These are phyloP conservation scores for Neodiprion pinetum DNA, from an alignment of 1,140 invertebrate species.

Conservation along the genomic window DNA sequence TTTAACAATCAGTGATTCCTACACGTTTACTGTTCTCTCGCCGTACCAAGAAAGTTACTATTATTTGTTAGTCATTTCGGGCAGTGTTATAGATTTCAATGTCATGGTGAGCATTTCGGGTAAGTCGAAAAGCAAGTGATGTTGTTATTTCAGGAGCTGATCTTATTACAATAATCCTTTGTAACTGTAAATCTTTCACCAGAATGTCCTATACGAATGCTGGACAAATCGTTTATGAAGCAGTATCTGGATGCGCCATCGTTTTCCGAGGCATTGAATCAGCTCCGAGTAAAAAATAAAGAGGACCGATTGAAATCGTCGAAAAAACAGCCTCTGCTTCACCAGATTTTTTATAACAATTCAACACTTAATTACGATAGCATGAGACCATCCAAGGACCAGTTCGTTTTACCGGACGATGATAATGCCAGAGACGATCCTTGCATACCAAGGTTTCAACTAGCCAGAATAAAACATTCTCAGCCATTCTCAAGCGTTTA, in stretches of 20 bases:
- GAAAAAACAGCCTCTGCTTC: constrained; percentile 22
- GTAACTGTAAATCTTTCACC: constrained; percentile 21
- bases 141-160: neutral
- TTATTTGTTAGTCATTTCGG: constrained; percentile 62
- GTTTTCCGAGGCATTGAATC: constrained; percentile 28
- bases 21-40: constrained; percentile 56
- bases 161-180: neutral
- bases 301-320: constrained; percentile 1
- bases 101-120: constrained; percentile 56
- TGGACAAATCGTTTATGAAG: constrained; percentile 39
- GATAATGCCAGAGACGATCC: constrained; percentile 33
- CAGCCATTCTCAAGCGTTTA: constrained; percentile 63
- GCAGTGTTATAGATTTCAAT: constrained; percentile 57
- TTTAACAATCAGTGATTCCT: constrained; percentile 48
- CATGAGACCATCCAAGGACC: constrained; percentile 19
- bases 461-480: constrained; percentile 61
- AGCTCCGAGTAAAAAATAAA: constrained; percentile 30
- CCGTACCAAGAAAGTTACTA: constrained; percentile 65
- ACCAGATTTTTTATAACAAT: constrained; percentile 17
- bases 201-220: constrained; percentile 53
- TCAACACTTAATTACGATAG: constrained; percentile 13
- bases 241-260: constrained; percentile 30
- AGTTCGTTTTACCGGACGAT: constrained; percentile 25
- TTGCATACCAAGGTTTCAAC: constrained; percentile 59
- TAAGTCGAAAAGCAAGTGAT: constrained; percentile 32